Conservation (phyloP, 2,797 vertebrate genomes). For the Urocyon cinereoargenteus region DNA sequence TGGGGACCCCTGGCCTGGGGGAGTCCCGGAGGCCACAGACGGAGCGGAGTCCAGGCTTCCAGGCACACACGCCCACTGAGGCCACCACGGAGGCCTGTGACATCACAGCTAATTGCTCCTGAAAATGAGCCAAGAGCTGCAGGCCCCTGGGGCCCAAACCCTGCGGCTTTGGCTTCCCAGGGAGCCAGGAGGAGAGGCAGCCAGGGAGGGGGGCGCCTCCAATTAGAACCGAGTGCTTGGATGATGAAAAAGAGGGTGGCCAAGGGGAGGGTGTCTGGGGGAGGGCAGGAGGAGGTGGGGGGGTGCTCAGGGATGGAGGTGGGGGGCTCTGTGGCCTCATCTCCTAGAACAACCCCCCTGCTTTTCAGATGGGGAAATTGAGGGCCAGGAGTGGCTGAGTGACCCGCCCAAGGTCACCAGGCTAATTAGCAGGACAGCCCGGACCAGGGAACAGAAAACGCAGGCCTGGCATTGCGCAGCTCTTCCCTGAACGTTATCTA, state of each 20-base stretch:
- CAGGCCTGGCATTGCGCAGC: background rate
- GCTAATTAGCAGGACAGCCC: constrained; percentile 54
- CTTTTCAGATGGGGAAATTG: constrained; percentile 35
- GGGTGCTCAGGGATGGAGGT: background rate
- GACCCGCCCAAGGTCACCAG: constrained; percentile 55
- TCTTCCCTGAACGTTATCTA: constrained; percentile 32
- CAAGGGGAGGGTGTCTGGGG: constrained; percentile 71
- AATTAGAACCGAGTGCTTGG: constrained; percentile 83
- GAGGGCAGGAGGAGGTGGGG: constrained; percentile 73
- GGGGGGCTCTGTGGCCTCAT: background rate
- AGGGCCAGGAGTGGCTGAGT: background rate
- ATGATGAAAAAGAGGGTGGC: constrained; percentile 80
- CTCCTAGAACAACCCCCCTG: background rate
- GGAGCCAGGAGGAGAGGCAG: constrained; percentile 79
- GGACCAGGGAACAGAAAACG: background rate
- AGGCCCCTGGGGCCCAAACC: constrained; percentile 75
- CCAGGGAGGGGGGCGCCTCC: constrained; percentile 82
- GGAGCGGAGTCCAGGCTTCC: background rate
- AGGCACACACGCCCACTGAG: background rate
- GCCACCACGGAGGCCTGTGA: constrained; percentile 46
- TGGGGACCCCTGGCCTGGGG: background rate
- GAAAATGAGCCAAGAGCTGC: constrained; percentile 82
- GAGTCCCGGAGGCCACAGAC: background rate
- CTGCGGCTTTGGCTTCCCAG: constrained; percentile 72
- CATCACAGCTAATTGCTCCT: constrained; percentile 87